These are phyloP conservation scores for Leptonema lineaticorne DNA, from an alignment of 1,140 invertebrate genomes.

Conservation along the genomic window DNA sequence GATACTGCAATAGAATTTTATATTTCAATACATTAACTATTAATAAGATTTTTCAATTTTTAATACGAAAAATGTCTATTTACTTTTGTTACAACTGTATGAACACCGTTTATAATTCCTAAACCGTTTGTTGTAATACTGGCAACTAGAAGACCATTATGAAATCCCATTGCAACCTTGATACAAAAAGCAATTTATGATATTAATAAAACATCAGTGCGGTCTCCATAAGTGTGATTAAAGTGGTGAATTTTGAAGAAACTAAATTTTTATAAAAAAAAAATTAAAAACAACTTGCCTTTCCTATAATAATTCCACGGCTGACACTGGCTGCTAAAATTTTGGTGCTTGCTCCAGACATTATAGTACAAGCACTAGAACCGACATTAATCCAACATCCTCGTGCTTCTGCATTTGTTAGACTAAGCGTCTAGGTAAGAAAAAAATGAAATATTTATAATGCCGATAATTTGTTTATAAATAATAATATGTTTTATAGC, in stretches of 20 bases:
- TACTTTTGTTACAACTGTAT: slow-evolving; percentile 1
- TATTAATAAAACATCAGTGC: slow-evolving; percentile 15
- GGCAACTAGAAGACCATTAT: background rate
- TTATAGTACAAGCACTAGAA: slow-evolving; percentile 45
- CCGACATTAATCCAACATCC: slow-evolving; percentile 48
- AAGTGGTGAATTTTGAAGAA: slow-evolving; percentile 1
- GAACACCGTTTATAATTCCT: slow-evolving; percentile 27
- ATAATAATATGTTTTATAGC: too few relatives aligned
- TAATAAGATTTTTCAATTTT: too few relatives aligned
- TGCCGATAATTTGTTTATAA: background rate
- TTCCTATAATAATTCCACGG: slow-evolving; percentile 32
- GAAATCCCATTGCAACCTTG: background rate
- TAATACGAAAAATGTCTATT: background rate
- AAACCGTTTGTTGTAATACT: slow-evolving; percentile 20
- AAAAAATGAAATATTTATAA: background rate
- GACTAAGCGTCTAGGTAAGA: slow-evolving; percentile 43
- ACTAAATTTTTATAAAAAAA: slow-evolving; percentile 38
- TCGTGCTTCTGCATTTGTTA: slow-evolving; percentile 46
- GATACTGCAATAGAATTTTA: slow-evolving; percentile 42
- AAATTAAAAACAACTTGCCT: slow-evolving; percentile 32
- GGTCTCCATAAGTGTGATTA: too few relatives aligned
- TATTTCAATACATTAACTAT: slow-evolving; percentile 34
- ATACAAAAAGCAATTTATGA: background rate
- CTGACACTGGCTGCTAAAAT: slow-evolving; percentile 26
- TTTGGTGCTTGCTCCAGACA: slow-evolving; percentile 44